Evolutionary conservation across 2,888 invertebrate genomes (phyloP).

Genomic region (Pyrgus malvae): DNA sequence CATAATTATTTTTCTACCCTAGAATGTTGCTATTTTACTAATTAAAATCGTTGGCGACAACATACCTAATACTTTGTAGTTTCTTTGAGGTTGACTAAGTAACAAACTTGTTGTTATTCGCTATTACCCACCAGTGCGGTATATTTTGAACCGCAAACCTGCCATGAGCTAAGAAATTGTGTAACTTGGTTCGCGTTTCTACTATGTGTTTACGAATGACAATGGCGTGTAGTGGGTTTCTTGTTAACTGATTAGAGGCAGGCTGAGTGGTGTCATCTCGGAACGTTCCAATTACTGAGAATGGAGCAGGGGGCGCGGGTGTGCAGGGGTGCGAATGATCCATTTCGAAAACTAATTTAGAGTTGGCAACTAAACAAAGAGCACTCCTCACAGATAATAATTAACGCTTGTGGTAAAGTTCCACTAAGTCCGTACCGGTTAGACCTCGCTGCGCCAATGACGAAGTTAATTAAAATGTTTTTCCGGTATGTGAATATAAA

Average conservation of each 20-base stretch:
- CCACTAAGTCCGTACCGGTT: conserved; percentile 76
- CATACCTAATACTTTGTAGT: too few relatives aligned
- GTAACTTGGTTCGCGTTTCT: conserved; percentile 1
- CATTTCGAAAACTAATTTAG: conserved; percentile 83
- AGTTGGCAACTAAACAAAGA: conserved; percentile 83
- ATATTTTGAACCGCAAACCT: not conserved
- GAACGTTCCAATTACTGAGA: conserved; percentile 79
- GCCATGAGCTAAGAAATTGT: conserved; percentile 4
- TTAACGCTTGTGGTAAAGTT: conserved; percentile 81
- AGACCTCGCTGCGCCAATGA: conserved; percentile 67
- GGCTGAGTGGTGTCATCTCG: conserved; percentile 78
- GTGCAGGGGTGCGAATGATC: conserved; percentile 78
- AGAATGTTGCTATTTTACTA: too few relatives aligned
- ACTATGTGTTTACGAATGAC: conserved; percentile 55
- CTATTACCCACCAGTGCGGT: not conserved
- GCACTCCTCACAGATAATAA: conserved; percentile 81
- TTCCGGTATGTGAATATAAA: conserved; percentile 41
- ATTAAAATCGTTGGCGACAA: too few relatives aligned
- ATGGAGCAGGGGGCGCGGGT: conserved; percentile 50
- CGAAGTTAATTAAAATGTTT: conserved; percentile 66
- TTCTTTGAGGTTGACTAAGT: too few relatives aligned
- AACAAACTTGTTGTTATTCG: too few relatives aligned
- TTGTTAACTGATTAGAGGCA: conserved; percentile 80
- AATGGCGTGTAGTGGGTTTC: conserved; percentile 69
- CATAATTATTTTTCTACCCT: too few relatives aligned